These are phyloP conservation scores for Himalopsyche japonica DNA, from an alignment of 2,888 invertebrate species.

Conservation along the genomic window DNA sequence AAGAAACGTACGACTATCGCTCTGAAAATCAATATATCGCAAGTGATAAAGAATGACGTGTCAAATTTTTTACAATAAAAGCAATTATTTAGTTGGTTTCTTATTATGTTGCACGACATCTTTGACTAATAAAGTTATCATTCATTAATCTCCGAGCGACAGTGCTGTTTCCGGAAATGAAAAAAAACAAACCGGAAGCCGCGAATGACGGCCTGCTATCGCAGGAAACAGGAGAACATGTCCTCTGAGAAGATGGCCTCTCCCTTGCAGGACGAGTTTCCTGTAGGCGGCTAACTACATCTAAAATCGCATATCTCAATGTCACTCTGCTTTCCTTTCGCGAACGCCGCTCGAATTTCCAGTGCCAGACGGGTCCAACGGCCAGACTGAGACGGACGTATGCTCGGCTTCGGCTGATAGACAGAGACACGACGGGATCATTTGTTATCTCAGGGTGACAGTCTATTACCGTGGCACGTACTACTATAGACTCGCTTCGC, in stretches of 20 bases:
- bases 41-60: too few species aligned
- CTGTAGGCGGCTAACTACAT: constrained; percentile 17
- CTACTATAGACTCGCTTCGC: not conserved
- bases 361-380: constrained; percentile 32
- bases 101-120: not conserved
- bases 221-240: constrained; percentile 13
- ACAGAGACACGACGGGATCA: constrained; percentile 50
- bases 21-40: too few species aligned
- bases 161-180: not conserved
- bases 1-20: too few species aligned
- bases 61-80: not conserved
- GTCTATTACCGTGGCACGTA: constrained; percentile 50
- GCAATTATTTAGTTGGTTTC: not conserved
- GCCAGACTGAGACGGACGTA: constrained; percentile 17
- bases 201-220: not conserved
- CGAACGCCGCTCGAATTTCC: constrained; percentile 27
- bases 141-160: not conserved
- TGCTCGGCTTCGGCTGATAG: constrained; percentile 30
- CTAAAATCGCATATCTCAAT: constrained; percentile 34
- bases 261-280: constrained; percentile 4
- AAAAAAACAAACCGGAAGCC: not conserved
- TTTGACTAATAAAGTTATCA: not conserved
- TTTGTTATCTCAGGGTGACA: constrained; percentile 60
- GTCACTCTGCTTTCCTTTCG: constrained; percentile 30
- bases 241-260: constrained; percentile 15